Base-by-base conservation (phyloP, 2,797 vertebrate genomes). In the Pyrrhura leucotis region DNA sequence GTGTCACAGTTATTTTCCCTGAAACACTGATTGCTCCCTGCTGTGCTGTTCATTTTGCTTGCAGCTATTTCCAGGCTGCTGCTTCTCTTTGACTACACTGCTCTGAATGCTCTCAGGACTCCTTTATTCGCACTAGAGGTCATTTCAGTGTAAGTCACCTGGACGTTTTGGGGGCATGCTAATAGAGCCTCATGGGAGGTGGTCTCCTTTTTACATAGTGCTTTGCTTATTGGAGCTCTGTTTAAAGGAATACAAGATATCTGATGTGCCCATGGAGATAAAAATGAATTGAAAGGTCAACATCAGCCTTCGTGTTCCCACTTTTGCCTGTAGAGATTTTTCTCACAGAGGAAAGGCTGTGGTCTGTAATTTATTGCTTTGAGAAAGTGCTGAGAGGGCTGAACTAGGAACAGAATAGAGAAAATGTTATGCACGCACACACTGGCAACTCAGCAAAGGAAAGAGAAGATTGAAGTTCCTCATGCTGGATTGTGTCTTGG, bases 291-390 rank as follows among this genome's bases (percentile, higher is more conserved):
- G 44, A 82, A 90, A 95, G 89, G 87, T 94, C 77, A 68, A 20
- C 29, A 19, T 14, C 44, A 44, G 26, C 48, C 42, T 61, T 88
- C 2, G 1, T 18, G 23, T 85, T 95, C 14, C 62, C 6, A 7
- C 40, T 91, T 89, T 42, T 77, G 53, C 78, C 58, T 85, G 25
- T 31, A 54, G 84, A 82, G 72, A 29, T 28, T 47, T 85, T 74
- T 29, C 1, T 72, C 14, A 14, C 5, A 2, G 15, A 80, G 71
- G 47, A 73, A 71, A 59, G 77, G 89, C 84, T 68, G 17, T 47
- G 72, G 65, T 77, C 33, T 90, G 26, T 94, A 82, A 90, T 91
- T 73, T 93, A 54, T 53, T 62, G 61, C 84, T 85, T 44, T 88
- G 73, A 50, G 45, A 83, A 91, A 88, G 35, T 28, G 58, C 86